Percentiles rank a stretch among this genome's conserved stretches.
phyloP scores from a whole-genome alignment of 2,113 vertebrate genomes.

The Bostrychus sinensis region DNA sequence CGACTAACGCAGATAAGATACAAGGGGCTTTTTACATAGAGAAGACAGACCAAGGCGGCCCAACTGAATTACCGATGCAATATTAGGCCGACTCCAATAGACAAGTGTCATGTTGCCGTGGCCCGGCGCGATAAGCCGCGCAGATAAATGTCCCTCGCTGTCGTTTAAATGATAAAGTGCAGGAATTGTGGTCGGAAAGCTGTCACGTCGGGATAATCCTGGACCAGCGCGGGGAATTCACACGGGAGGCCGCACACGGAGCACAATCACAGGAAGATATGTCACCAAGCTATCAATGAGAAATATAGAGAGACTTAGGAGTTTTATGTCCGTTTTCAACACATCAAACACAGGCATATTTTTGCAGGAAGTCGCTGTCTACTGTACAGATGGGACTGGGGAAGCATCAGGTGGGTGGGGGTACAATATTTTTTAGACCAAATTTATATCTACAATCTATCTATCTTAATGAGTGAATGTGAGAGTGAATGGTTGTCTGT shows the following conservation, averaged over 20 bases:
- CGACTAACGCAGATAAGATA: slow-evolving; percentile 47
- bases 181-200: slow-evolving; percentile 65
- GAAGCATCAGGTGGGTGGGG: no score
- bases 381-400: slow-evolving; percentile 5
- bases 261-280: slow-evolving; percentile 54
- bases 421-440: no score
- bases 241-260: slow-evolving; percentile 43
- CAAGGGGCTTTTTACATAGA: slow-evolving; percentile 47
- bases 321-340: slow-evolving; percentile 47
- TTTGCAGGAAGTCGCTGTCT: slow-evolving; percentile 24
- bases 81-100: slow-evolving; percentile 56
- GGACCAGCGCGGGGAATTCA: slow-evolving; percentile 37
- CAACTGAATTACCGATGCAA: slow-evolving; percentile 58
- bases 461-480: no score
- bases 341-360: slow-evolving; percentile 44
- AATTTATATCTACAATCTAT: no score
- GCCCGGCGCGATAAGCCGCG: slow-evolving; percentile 62
- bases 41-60: slow-evolving; percentile 21
- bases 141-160: slow-evolving; percentile 70
- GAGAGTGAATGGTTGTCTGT: no score
- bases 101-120: slow-evolving; percentile 57
- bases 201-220: slow-evolving; percentile 71
- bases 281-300: slow-evolving; percentile 46
- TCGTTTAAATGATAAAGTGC: slow-evolving; percentile 74
- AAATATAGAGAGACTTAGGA: slow-evolving; percentile 58